Base-by-base conservation (phyloP, 2,113 vertebrate genomes). In the Phrynosoma platyrhinos region DNA sequence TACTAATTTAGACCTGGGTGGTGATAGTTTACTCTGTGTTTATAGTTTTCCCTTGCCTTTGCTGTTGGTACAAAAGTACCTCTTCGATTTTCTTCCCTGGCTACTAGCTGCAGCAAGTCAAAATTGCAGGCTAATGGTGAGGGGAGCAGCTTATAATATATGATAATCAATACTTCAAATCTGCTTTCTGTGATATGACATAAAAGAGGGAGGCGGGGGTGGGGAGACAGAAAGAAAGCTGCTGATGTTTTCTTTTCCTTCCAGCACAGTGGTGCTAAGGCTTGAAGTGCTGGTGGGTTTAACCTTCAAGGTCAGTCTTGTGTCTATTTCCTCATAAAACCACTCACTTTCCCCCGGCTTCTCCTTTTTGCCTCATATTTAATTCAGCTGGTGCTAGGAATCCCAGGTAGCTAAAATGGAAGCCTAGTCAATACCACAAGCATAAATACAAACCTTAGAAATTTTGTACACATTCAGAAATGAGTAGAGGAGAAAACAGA, bases 221-320 rank as follows among this genome's bases (percentile, higher is more conserved):
- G 12, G 20, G 52, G 68, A 21, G 1, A 6, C 14, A 9, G 42
- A 2, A 85, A 93, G 14, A 93, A 92, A 89, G 32, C 87, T 58
- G 27, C 32, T 86, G 64, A 94, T 95, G 16, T 10, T 18, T 3
- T 30, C 9, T 9, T 21, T 30, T 14, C 16, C 25, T 96, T 95
- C 92, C 91, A 94, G 85, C 91, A 93, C 91, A 91, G 87, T 91
- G 95, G 88, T 93, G 94, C 91, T 93, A 97, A 97, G 95, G 92
- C 90, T 95, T 95, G 93, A 93, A 94, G 94, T 94, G 87, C 91
- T 94, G 92, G 93, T 95, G 88, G 55, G 96, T 88, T 96, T 97
- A 94, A 92, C 92, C 94, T 96, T 97, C 95, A 97, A 97, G 97
- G 97, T 98, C 94, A 92, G 96, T 36, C 95, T 88, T 25, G 52